These are phyloP conservation scores for Drosophila longiperda DNA, from an alignment of 2,888 invertebrate genomes.

Conservation along the genomic window DNA sequence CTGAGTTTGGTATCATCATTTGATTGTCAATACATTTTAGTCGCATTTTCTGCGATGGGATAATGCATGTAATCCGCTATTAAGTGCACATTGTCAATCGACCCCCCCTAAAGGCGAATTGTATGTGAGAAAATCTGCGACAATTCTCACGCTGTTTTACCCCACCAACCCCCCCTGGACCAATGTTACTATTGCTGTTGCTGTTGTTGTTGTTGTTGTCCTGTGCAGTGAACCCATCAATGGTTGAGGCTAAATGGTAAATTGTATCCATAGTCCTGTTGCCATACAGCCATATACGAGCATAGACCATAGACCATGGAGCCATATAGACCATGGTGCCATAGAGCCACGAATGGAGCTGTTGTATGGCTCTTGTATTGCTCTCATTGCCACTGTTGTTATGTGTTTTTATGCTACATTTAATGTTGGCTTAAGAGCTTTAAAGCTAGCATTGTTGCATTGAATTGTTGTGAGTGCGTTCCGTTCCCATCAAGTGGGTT, in stretches of 20 bases:
- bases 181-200: slow-evolving; percentile 29
- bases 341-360: slow-evolving; percentile 27
- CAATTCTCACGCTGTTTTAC: slow-evolving; percentile 78
- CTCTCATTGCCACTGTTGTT: slow-evolving; percentile 66
- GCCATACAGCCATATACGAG: slow-evolving; percentile 23
- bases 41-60: slow-evolving; percentile 75
- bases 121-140: slow-evolving; percentile 81
- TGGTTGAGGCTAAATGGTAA: slow-evolving; percentile 62
- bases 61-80: slow-evolving; percentile 84
- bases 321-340: slow-evolving; percentile 18
- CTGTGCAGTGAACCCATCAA: slow-evolving; percentile 75
- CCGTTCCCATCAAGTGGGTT: slow-evolving; percentile 32
- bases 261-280: slow-evolving; percentile 52
- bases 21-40: slow-evolving; percentile 81
- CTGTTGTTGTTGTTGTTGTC: slow-evolving; percentile 49
- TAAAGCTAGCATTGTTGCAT: slow-evolving; percentile 81
- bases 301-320: slow-evolving; percentile 1
- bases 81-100: slow-evolving; percentile 81
- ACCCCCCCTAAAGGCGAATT: slow-evolving; percentile 54
- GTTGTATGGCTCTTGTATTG: slow-evolving; percentile 27
- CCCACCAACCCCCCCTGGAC: slow-evolving; percentile 27
- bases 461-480: slow-evolving; percentile 52
- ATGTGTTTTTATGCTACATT: slow-evolving; percentile 84
- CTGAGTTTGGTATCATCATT: slow-evolving; percentile 78
- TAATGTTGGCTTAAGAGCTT: slow-evolving; percentile 84